A percentile compares a stretch with the other conserved stretches of the same genome.
Conservation (phyloP, 2,888 invertebrate genomes). For the Phyllotreta cruciferae region DNA sequence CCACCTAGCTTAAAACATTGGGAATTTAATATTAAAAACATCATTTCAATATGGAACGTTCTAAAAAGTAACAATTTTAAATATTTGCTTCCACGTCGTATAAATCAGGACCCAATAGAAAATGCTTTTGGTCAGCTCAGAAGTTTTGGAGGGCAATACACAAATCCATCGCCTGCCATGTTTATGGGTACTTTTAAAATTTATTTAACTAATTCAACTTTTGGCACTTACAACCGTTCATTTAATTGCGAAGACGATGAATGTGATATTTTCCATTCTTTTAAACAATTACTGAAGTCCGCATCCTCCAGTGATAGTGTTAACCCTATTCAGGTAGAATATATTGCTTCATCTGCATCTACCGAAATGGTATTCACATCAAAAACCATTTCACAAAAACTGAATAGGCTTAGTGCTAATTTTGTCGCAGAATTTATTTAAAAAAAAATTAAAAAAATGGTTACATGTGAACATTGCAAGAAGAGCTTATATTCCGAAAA, state of each 20-base stretch:
- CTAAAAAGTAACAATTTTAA: slow-evolving; percentile 17
- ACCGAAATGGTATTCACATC: not conserved
- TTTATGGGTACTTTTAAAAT: slow-evolving; percentile 23
- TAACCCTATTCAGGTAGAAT: too few relatives aligned
- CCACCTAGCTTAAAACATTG: slow-evolving; percentile 25
- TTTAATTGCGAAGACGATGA: slow-evolving; percentile 25
- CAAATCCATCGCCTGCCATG: slow-evolving; percentile 13
- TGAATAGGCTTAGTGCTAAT: not conserved
- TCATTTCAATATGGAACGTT: slow-evolving; percentile 17
- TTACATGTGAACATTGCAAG: not conserved
- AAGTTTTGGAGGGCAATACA: slow-evolving; percentile 12
- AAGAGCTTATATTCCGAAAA: not conserved
- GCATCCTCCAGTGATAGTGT: not conserved
- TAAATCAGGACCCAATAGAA: slow-evolving; percentile 28
- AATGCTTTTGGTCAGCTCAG: slow-evolving; percentile 17
- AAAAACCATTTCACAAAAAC: slow-evolving; percentile 3
- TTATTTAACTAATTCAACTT: slow-evolving; percentile 6
- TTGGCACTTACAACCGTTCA: slow-evolving; percentile 18
- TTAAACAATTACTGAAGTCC: not conserved
- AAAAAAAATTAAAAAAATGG: not conserved
- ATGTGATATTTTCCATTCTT: not conserved
- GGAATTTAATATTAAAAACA: slow-evolving; percentile 14
- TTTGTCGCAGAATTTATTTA: slow-evolving; percentile 2
- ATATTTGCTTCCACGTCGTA: slow-evolving; percentile 5
- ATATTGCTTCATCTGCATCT: too few relatives aligned